Conservation (phyloP, 2,113 vertebrate genomes). For the Gila orcuttii region DNA sequence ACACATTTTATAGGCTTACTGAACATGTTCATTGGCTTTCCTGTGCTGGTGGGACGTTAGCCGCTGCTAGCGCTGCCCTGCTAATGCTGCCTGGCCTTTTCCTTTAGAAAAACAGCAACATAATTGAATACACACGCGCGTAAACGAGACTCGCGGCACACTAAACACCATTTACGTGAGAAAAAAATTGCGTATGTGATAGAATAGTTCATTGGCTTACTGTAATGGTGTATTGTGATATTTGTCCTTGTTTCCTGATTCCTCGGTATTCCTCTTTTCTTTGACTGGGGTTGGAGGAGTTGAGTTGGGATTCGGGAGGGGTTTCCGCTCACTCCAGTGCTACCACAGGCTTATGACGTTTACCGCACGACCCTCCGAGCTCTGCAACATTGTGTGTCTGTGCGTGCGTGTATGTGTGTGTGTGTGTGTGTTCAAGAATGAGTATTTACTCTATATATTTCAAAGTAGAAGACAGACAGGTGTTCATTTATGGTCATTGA, state of each 20-base stretch:
- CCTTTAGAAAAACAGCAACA: slow-evolving; percentile 32
- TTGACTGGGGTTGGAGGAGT: slow-evolving; percentile 59
- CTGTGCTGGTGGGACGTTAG: slow-evolving; percentile 22
- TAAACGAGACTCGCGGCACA: neutral
- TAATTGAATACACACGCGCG: neutral
- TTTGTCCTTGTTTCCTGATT: slow-evolving; percentile 64
- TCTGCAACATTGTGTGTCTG: neutral
- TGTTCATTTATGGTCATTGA: slow-evolving; percentile 11
- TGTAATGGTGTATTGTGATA: slow-evolving; percentile 46
- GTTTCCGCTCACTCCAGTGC: slow-evolving; percentile 63
- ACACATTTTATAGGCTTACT: neutral
- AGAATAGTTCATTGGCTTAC: slow-evolving; percentile 39
- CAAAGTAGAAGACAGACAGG: neutral
- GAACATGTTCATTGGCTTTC: slow-evolving; percentile 16
- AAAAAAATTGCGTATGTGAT: neutral
- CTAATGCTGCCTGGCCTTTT: slow-evolving; percentile 60
- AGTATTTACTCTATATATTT: neutral
- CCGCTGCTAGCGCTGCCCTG: slow-evolving; percentile 36
- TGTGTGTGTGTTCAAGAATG: neutral
- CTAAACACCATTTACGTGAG: neutral
- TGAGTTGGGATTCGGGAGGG: slow-evolving; percentile 65
- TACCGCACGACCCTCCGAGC: slow-evolving; percentile 23
- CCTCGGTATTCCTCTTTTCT: slow-evolving; percentile 61
- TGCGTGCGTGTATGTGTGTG: neutral
- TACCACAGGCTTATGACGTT: slow-evolving; percentile 58